These are phyloP conservation scores for Onychostruthus taczanowskii DNA, from an alignment of 2,113 vertebrate genomes.

Conservation along the genomic window DNA sequence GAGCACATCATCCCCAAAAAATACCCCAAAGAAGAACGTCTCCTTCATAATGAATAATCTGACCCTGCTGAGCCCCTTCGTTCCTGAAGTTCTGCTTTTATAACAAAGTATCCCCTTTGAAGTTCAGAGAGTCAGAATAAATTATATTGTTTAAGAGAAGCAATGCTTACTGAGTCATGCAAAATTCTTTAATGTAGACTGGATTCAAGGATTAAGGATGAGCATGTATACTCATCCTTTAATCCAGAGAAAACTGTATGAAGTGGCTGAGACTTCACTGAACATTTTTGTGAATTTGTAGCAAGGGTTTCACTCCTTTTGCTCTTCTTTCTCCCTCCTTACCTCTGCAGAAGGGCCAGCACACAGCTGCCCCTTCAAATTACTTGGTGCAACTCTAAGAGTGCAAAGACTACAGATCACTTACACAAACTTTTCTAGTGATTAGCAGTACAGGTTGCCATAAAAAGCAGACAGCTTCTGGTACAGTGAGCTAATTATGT, in stretches of 20 bases:
- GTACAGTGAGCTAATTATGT: constrained; percentile 37
- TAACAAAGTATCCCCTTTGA: not conserved
- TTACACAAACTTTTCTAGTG: constrained; percentile 18
- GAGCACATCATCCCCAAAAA: not conserved
- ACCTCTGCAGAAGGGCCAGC: not conserved
- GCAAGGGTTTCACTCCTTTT: not conserved
- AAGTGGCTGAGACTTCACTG: not conserved
- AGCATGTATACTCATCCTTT: not conserved
- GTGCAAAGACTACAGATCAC: not conserved
- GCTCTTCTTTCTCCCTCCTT: not conserved
- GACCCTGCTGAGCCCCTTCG: not conserved
- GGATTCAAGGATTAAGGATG: not conserved
- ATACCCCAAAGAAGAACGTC: accelerated
- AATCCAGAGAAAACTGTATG: not conserved
- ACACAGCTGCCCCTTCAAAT: not conserved
- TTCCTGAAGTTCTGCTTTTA: constrained; percentile 31
- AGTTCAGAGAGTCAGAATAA: not conserved
- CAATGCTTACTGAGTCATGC: not conserved
- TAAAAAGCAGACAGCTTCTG: constrained; percentile 34
- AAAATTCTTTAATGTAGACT: not conserved
- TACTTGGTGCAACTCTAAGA: not conserved
- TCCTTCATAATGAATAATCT: not conserved
- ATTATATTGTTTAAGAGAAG: not conserved
- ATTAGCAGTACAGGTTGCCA: constrained; percentile 39
- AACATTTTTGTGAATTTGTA: not conserved